Conservation (phyloP, 2,797 vertebrate genomes). For the Sebastes aleutianus region DNA sequence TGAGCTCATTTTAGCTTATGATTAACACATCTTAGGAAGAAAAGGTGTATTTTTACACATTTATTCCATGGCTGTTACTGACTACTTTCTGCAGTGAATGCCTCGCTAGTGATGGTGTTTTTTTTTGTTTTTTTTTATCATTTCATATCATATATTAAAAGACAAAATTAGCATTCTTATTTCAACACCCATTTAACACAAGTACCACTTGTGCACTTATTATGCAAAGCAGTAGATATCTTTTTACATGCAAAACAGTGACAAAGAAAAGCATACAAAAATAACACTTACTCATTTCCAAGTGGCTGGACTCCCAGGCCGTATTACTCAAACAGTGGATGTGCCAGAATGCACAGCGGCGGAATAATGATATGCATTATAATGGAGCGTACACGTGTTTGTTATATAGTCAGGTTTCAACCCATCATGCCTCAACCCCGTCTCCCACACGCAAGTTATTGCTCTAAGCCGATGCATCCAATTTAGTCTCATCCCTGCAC, state of each 20-base stretch:
- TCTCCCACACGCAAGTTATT: slow-evolving; percentile 35
- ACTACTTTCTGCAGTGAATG: background rate
- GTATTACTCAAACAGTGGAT: slow-evolving; percentile 50
- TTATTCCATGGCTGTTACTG: background rate
- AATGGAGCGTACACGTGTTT: slow-evolving; percentile 42
- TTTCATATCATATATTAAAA: background rate
- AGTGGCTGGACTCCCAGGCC: slow-evolving; percentile 9
- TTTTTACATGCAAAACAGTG: background rate
- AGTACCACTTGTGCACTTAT: background rate
- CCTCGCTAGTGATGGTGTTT: no score
- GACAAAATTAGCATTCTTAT: background rate
- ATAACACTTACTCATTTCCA: background rate
- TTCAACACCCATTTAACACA: slow-evolving; percentile 4
- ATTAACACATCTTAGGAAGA: background rate
- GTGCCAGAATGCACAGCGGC: slow-evolving; percentile 38
- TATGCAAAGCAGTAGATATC: slow-evolving; percentile 9
- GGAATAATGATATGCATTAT: slow-evolving; percentile 53
- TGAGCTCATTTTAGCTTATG: background rate
- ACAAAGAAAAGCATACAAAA: slow-evolving; percentile 5
- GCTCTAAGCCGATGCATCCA: slow-evolving; percentile 44
- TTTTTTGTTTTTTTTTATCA: background rate
- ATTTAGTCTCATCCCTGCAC: slow-evolving; percentile 31
- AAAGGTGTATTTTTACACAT: background rate
- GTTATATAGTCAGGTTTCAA: slow-evolving; percentile 35
- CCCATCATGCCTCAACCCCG: background rate